phyloP scores from a whole-genome alignment of 2,888 invertebrate species.

The Synanthedon andrenaeformis region DNA sequence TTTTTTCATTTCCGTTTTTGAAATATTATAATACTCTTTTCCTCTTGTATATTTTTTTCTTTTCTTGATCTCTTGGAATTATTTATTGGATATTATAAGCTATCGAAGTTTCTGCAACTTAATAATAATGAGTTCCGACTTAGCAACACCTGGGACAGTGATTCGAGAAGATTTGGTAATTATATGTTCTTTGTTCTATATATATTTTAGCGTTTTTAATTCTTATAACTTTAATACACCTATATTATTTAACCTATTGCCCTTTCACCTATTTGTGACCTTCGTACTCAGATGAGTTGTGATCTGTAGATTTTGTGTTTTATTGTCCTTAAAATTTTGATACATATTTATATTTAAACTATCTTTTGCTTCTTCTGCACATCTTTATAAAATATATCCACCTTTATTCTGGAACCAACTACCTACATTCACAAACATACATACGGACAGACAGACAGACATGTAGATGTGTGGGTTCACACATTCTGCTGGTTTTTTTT shows the following conservation, averaged over 20 bases:
- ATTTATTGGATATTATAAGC: not conserved
- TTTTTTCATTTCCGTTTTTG: not conserved
- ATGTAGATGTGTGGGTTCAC: no score
- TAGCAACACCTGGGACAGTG: constrained; percentile 34
- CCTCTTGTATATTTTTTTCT: not conserved
- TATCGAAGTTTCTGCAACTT: not conserved
- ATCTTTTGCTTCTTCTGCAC: no score
- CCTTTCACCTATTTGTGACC: constrained; percentile 7
- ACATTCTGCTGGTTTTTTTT: no score
- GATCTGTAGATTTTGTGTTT: not conserved
- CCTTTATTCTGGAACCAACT: no score
- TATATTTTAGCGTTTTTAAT: not conserved
- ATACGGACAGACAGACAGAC: no score
- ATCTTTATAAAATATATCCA: no score
- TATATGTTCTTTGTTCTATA: constrained; percentile 4
- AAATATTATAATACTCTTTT: not conserved
- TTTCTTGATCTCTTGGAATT: not conserved
- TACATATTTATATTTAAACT: no score
- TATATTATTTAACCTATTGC: no score
- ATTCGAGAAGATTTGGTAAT: constrained; percentile 61
- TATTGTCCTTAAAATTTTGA: no score
- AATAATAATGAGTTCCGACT: constrained; percentile 42
- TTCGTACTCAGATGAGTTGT: constrained; percentile 7
- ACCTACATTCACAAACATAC: no score
- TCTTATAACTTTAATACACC: no score